Percentiles rank a stretch among this genome's conserved stretches.
phyloP scores from a whole-genome alignment of 2,888 invertebrate genomes.

The Drosophila tripunctata region DNA sequence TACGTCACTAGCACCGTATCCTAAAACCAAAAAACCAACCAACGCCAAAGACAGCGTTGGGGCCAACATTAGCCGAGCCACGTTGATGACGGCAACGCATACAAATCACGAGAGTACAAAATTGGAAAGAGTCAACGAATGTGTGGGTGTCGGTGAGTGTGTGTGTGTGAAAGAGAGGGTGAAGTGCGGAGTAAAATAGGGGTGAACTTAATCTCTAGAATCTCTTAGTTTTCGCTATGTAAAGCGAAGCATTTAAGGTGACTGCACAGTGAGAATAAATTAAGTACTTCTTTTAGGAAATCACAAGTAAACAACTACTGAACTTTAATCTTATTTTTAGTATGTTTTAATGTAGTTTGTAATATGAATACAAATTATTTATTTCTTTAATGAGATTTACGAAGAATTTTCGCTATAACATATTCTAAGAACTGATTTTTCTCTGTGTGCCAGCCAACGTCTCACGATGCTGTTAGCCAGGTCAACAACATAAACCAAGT shows the following conservation, averaged over 20 bases:
- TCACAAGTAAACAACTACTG: too few species aligned
- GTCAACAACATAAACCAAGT: slow-evolving; percentile 49
- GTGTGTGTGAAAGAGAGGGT: slow-evolving; percentile 5
- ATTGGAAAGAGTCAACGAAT: slow-evolving; percentile 8
- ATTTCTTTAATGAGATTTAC: neutral
- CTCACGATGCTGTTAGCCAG: slow-evolving; percentile 27
- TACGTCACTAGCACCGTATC: slow-evolving; percentile 22
- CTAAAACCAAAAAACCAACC: neutral
- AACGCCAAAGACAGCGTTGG: slow-evolving; percentile 15
- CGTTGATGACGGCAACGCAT: slow-evolving; percentile 65
- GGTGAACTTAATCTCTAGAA: slow-evolving; percentile 57
- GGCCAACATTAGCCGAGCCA: slow-evolving; percentile 55
- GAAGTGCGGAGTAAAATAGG: slow-evolving; percentile 2
- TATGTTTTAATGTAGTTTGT: too few species aligned
- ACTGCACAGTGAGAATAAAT: slow-evolving; percentile 13
- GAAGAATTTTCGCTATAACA: too few species aligned
- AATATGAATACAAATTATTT: too few species aligned
- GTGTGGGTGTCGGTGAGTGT: neutral
- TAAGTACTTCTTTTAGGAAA: neutral
- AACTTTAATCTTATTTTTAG: too few species aligned
- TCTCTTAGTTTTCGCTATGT: slow-evolving; percentile 69
- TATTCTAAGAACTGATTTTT: too few species aligned
- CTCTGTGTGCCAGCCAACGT: neutral
- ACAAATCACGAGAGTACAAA: slow-evolving; percentile 62
- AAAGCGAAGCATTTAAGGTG: slow-evolving; percentile 59